A percentile compares a stretch with the other conserved stretches of the same genome.
Evolutionary conservation across 2,888 invertebrate genomes (phyloP).

Genomic region (Phengaris alcon): DNA sequence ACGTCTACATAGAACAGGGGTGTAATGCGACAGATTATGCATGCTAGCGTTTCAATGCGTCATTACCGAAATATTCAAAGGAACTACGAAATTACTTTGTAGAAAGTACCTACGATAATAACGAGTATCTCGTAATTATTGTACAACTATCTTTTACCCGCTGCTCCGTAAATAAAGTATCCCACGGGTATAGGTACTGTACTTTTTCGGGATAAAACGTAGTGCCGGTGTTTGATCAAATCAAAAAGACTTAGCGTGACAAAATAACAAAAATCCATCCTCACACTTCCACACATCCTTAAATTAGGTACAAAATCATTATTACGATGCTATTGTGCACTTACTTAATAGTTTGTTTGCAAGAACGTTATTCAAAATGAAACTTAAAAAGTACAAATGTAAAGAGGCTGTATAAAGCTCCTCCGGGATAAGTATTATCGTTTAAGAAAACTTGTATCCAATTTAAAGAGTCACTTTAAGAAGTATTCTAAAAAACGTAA

Average conservation of each 20-base stretch:
- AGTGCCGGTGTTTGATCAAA: no score
- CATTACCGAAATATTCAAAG: slow-evolving; percentile 18
- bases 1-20: not conserved
- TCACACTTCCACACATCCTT: no score
- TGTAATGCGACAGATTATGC: slow-evolving; percentile 10
- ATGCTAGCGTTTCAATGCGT: slow-evolving; percentile 11
- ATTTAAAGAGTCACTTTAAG: slow-evolving; percentile 7
- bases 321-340: no score
- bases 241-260: no score
- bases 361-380: not conserved
- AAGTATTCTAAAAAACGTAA: not conserved
- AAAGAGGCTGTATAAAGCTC: not conserved
- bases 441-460: slow-evolving; percentile 17
- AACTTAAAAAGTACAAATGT: not conserved
- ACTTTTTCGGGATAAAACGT: no score
- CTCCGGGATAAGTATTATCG: slow-evolving; percentile 11
- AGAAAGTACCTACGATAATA: not conserved
- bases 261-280: no score
- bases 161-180: no score
- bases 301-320: no score
- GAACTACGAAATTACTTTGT: not conserved
- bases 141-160: not conserved
- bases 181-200: no score
- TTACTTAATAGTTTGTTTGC: not conserved
- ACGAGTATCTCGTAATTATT: not conserved